Percentiles rank a stretch among this genome's conserved stretches.
phyloP scores from a whole-genome alignment of 2,888 invertebrate species.

The Pyrocoelia pectoralis region DNA sequence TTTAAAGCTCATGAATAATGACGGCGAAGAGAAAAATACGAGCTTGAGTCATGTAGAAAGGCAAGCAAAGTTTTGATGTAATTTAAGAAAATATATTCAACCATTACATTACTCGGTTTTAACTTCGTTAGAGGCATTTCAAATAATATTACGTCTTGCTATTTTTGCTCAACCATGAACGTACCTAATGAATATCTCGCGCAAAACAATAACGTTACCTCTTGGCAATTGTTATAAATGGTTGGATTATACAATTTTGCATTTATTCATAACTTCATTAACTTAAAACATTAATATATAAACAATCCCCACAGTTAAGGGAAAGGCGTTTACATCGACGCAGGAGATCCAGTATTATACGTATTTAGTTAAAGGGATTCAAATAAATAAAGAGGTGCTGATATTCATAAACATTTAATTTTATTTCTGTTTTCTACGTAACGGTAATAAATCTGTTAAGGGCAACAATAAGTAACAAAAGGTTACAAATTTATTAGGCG shows the following conservation, averaged over 20 bases:
- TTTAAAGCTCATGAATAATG: constrained; percentile 51
- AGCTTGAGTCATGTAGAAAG: constrained; percentile 15
- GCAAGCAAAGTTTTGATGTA: constrained; percentile 24
- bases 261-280: no score
- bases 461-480: constrained; percentile 26
- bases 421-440: constrained; percentile 25
- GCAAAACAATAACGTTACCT: not conserved
- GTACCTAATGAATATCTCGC: constrained; percentile 20
- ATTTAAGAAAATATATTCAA: constrained; percentile 12
- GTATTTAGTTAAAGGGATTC: not conserved
- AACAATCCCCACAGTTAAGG: no score
- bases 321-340: no score
- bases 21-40: constrained; percentile 33
- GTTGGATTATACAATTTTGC: no score
- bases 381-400: constrained; percentile 23
- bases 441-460: constrained; percentile 25
- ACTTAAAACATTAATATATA: no score
- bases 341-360: not conserved
- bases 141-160: constrained; percentile 25
- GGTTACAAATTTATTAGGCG: constrained; percentile 37
- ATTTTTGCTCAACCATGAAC: constrained; percentile 18
- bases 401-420: constrained; percentile 27
- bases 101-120: constrained; percentile 15
- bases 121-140: constrained; percentile 19
- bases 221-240: no score